Percentiles rank a stretch among this genome's conserved stretches.
Conservation (phyloP, 2,888 invertebrate genomes). For the Muscina levida region DNA sequence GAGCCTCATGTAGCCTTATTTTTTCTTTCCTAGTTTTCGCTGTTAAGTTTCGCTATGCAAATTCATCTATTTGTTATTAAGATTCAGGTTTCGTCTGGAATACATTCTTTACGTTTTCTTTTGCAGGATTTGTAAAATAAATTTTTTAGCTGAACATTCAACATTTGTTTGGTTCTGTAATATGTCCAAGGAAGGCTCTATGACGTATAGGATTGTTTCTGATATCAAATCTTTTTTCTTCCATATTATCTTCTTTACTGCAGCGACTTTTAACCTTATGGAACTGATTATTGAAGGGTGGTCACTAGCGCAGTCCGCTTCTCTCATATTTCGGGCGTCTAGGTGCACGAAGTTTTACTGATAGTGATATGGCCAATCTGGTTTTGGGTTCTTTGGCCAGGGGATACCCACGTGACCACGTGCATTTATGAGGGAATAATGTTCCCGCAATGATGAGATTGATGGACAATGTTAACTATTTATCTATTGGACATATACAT, state of each 20-base stretch:
- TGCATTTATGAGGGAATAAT: too few relatives aligned
- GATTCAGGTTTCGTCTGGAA: background rate
- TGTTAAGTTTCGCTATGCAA: too few relatives aligned
- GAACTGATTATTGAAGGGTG: background rate
- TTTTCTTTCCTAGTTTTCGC: background rate
- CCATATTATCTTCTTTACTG: background rate
- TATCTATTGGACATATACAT: conserved; percentile 8
- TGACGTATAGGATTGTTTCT: background rate
- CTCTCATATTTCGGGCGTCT: conserved; percentile 10
- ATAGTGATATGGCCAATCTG: too few relatives aligned
- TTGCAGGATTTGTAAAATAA: background rate
- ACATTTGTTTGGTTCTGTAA: conserved; percentile 2
- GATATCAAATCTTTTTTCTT: background rate
- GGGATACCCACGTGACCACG: conserved; percentile 13
- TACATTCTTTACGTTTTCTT: background rate
- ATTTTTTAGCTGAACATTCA: background rate
- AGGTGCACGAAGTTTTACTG: too few relatives aligned
- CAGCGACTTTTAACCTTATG: background rate
- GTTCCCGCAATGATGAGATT: conserved; percentile 16
- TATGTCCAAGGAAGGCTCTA: background rate
- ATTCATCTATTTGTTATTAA: background rate
- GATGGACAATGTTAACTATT: too few relatives aligned
- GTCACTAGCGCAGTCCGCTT: background rate
- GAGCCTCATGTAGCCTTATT: background rate
- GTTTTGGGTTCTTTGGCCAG: background rate